Evolutionary conservation across 1,140 invertebrate genomes (phyloP), one percentile per base, ranked within the genome.

Genomic region (Heliconius nattereri): DNA sequence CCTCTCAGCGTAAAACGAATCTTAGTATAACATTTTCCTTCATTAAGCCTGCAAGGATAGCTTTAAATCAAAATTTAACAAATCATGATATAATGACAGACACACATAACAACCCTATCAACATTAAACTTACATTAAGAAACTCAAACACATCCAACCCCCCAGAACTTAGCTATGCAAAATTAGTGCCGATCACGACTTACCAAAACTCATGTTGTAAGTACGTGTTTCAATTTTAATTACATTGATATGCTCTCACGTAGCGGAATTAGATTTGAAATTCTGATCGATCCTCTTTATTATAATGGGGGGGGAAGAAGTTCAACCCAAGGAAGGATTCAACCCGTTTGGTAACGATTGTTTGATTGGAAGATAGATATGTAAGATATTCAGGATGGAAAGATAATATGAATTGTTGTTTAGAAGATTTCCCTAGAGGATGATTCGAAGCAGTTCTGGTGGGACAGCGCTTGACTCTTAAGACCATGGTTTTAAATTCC

Each of bases 251-350:
- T 88, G 86, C 87, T 87, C 80, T 85, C 86, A 86, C 86, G 85
- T 83, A 85, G 81, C 86, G 73, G 88, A 90, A 87, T 88, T 85
- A 79, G 79, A 86, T 87, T 87, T 82, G 77, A 81, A 85, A 87
- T 87, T 84, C 76, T 78, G 85, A 90, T 90, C 82, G 84, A 83
- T 85, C 84, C 87, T 86, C 85, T 87, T 89, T 89, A 90, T 90
- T 90, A 90, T 85, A 82, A 84, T 84, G 77, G 54, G 54, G 84
- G 83, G 84, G 76, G 78, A 54, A 78, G 57, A 80, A 52, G 71
- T 81, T 74, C 70, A 74, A 70, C 29, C 45, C 52, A 35, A 73
- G 57, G 19, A 13, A 66, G 8, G 60, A 29, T n/a, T 9, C 60
- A 29, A 7, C 23, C 60, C 60, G 16, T 66, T 66, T 29, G 60